Conservation (phyloP, 2,888 invertebrate species). For the Carabus problematicus region DNA sequence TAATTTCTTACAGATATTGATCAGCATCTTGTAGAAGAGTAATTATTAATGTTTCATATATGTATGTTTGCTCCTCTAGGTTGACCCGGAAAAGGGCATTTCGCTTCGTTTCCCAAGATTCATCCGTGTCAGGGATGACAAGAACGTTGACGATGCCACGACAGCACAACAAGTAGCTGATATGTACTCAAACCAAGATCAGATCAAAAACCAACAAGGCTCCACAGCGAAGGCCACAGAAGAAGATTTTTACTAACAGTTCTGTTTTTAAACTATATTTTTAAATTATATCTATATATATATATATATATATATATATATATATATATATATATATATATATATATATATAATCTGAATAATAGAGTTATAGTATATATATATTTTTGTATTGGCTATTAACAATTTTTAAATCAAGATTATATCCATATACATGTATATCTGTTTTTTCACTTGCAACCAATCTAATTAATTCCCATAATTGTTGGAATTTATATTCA, state of each 20-base stretch:
- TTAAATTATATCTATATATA: background rate
- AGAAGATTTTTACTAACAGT: constrained; percentile 69
- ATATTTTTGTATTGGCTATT: too few species aligned
- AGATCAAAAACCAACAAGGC: constrained; percentile 75
- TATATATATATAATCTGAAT: constrained; percentile 1
- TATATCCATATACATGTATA: too few species aligned
- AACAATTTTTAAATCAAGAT: too few species aligned
- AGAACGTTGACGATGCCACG: constrained; percentile 91
- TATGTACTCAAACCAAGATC: constrained; percentile 92
- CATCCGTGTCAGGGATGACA: constrained; percentile 89
- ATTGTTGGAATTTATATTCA: too few species aligned
- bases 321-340: constrained; percentile 4
- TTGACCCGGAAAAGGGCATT: constrained; percentile 90
- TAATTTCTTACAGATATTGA: too few species aligned
- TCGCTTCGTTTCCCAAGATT: constrained; percentile 96
- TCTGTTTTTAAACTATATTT: background rate
- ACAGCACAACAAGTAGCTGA: constrained; percentile 86
- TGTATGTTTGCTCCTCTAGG: constrained; percentile 60
- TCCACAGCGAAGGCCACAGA: constrained; percentile 56
- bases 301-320: constrained; percentile 4
- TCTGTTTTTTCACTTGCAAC: too few species aligned
- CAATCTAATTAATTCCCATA: too few species aligned
- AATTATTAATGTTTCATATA: constrained; percentile 6
- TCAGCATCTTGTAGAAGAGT: too few species aligned
- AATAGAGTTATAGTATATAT: too few species aligned